These are phyloP conservation scores for Melipona beecheii DNA, from an alignment of 2,888 invertebrate genomes.

Conservation along the genomic window DNA sequence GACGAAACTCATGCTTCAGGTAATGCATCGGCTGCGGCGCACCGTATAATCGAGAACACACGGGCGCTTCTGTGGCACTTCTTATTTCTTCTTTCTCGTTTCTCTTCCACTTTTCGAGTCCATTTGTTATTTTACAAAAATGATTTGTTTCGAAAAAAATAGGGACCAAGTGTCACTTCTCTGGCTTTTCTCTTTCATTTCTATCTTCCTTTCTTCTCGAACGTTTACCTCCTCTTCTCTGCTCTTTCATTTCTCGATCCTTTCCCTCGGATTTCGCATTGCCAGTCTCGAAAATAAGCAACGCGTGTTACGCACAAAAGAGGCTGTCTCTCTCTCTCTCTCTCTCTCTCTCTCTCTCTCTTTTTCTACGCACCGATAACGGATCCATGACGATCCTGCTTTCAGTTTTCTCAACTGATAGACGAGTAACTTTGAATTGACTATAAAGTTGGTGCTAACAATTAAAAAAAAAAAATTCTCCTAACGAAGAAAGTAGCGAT, in stretches of 20 bases:
- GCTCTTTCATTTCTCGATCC: not conserved
- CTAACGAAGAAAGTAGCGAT: slow-evolving; percentile 26
- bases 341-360: not conserved
- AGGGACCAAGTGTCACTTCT: slow-evolving; percentile 61
- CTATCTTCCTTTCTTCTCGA: slow-evolving; percentile 19
- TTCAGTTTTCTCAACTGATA: not conserved
- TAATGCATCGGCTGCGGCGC: slow-evolving; percentile 75
- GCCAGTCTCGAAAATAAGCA: slow-evolving; percentile 60
- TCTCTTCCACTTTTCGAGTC: not conserved
- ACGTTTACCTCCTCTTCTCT: not conserved
- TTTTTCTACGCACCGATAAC: slow-evolving; percentile 36
- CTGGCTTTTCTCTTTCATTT: not conserved
- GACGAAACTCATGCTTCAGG: slow-evolving; percentile 77
- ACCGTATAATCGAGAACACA: slow-evolving; percentile 76
- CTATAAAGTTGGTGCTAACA: slow-evolving; percentile 64
- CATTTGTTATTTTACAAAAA: slow-evolving; percentile 72
- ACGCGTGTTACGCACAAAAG: slow-evolving; percentile 61
- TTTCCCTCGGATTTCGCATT: not conserved
- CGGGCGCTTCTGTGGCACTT: slow-evolving; percentile 80
- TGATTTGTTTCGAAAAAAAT: slow-evolving; percentile 75
- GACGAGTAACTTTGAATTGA: slow-evolving; percentile 60
- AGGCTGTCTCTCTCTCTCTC: slow-evolving; percentile 6
- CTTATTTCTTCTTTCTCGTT: slow-evolving; percentile 44
- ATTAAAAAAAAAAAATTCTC: slow-evolving; percentile 38
- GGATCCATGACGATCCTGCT: slow-evolving; percentile 19